Conservation (phyloP, 2,888 invertebrate genomes). For the Phorcus lineatus region DNA sequence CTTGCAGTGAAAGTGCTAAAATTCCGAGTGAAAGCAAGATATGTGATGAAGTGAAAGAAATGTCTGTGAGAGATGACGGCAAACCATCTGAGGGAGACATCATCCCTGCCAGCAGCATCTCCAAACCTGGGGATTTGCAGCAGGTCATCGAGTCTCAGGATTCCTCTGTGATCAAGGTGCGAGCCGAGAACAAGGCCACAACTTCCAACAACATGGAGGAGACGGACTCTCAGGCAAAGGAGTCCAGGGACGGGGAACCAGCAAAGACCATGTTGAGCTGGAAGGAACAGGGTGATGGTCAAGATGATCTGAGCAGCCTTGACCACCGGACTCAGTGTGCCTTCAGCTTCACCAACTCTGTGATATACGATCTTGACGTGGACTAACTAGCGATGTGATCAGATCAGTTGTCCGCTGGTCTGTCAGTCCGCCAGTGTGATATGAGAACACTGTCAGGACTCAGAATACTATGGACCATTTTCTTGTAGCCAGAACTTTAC, state of each 20-base stretch:
- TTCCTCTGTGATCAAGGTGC: slow-evolving; percentile 16
- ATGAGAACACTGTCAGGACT: too few relatives aligned
- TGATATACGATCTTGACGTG: slow-evolving; percentile 72
- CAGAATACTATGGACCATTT: too few relatives aligned
- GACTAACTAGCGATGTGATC: slow-evolving; percentile 45
- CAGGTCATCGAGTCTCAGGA: slow-evolving; percentile 28
- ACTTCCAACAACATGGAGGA: slow-evolving; percentile 31
- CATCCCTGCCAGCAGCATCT: neutral
- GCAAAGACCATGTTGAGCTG: slow-evolving; percentile 61
- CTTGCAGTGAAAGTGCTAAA: neutral
- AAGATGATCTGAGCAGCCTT: slow-evolving; percentile 27
- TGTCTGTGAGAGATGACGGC: neutral
- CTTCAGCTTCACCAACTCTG: slow-evolving; percentile 68
- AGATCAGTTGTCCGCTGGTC: too few relatives aligned
- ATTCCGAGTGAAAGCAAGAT: neutral
- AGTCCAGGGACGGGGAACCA: slow-evolving; percentile 34
- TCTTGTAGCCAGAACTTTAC: too few relatives aligned
- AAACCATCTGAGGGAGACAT: neutral
- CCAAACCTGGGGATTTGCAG: slow-evolving; percentile 12
- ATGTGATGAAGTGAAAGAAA: slow-evolving; percentile 36
- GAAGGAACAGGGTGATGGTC: slow-evolving; percentile 42
- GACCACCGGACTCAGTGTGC: slow-evolving; percentile 70
- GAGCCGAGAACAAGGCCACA: neutral
- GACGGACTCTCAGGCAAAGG: slow-evolving; percentile 33
- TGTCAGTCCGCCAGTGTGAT: too few relatives aligned